These are phyloP conservation scores for Leucopternis melanops DNA, from an alignment of 2,113 vertebrate genomes.

Conservation along the genomic window DNA sequence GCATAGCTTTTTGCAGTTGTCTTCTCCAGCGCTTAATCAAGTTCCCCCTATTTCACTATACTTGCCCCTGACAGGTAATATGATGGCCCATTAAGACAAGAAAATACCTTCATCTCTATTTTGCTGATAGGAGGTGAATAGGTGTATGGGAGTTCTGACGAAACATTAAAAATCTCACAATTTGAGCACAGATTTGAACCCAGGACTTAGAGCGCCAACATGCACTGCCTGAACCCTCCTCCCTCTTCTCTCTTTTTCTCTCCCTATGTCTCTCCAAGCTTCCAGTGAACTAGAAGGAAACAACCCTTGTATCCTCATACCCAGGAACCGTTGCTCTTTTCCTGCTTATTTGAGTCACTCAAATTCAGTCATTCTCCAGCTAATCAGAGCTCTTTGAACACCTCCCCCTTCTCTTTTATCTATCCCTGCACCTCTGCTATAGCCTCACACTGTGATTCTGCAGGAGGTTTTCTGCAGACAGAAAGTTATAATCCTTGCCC, in stretches of 20 bases:
- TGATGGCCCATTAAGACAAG: neutral
- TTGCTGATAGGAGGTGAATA: neutral
- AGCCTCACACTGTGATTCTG: neutral
- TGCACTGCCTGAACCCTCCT: rapidly evolving
- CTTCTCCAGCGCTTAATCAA: neutral
- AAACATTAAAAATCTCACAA: neutral
- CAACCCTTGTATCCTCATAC: rapidly evolving
- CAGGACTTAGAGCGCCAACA: neutral
- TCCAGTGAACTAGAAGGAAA: neutral
- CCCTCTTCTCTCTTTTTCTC: neutral
- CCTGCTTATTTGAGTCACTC: neutral
- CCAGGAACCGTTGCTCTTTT: neutral
- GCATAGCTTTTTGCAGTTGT: rapidly evolving
- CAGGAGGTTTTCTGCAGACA: neutral
- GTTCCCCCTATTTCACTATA: neutral
- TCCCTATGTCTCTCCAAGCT: neutral
- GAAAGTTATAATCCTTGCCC: neutral
- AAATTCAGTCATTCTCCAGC: neutral
- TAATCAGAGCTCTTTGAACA: neutral
- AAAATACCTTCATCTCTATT: neutral
- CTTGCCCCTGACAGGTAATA: neutral
- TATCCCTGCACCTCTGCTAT: neutral
- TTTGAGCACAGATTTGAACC: neutral
- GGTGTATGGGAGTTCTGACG: neutral
- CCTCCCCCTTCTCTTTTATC: neutral